Percentiles rank a stretch among this genome's conserved stretches.
Conservation (phyloP, 1,140 invertebrate genomes). For the Holotrichia oblita region DNA sequence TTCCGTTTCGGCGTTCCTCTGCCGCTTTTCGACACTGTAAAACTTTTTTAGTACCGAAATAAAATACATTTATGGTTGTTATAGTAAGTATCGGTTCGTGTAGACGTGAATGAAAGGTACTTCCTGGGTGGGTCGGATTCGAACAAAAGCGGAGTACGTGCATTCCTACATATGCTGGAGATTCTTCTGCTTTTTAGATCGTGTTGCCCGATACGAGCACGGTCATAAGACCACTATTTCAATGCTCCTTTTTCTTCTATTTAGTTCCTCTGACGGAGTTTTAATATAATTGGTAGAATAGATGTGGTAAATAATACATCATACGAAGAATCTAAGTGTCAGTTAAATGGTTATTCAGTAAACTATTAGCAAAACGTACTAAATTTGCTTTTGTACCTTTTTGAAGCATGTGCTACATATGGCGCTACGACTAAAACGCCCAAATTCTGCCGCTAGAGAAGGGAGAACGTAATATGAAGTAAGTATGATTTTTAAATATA, state of each 20-base stretch:
- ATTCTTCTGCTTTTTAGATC: slow-evolving; percentile 42
- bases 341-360: no score
- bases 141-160: slow-evolving; percentile 40
- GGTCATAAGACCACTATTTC: slow-evolving; percentile 17
- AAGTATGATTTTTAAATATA: no score
- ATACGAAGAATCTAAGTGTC: no score
- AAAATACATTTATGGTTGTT: slow-evolving; percentile 41
- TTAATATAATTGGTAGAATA: background rate
- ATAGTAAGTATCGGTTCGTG: slow-evolving; percentile 39
- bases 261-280: background rate
- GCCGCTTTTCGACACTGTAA: slow-evolving; percentile 32
- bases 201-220: slow-evolving; percentile 32
- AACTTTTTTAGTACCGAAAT: slow-evolving; percentile 40
- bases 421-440: no score
- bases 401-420: no score
- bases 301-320: no score
- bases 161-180: slow-evolving; percentile 39
- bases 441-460: no score
- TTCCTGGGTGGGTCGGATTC: slow-evolving; percentile 40
- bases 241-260: background rate
- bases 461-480: no score
- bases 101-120: slow-evolving; percentile 42
- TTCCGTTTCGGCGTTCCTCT: slow-evolving; percentile 3
- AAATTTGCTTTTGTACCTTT: no score
- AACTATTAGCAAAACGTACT: no score